These are phyloP conservation scores for Acridotheres tristis DNA, from an alignment of 2,797 vertebrate species.

Conservation along the genomic window DNA sequence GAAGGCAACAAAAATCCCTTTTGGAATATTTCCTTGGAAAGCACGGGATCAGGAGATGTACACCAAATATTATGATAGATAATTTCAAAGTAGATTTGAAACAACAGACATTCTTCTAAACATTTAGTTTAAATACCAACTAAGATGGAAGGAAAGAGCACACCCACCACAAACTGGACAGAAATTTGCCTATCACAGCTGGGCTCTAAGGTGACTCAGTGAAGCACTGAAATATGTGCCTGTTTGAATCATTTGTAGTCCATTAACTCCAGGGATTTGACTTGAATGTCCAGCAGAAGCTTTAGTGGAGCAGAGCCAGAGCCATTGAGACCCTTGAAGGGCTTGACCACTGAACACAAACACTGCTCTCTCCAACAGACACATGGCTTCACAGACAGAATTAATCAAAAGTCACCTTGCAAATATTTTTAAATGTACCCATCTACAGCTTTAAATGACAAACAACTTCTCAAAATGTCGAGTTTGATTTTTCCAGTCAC, in stretches of 20 bases:
- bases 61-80: neutral
- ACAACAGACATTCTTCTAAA: neutral
- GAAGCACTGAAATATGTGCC: neutral
- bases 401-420: neutral
- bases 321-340: neutral
- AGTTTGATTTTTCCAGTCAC: neutral
- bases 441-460: neutral
- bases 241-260: neutral
- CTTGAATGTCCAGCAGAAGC: neutral
- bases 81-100: neutral
- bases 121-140: neutral
- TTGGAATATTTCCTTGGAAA: neutral
- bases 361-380: neutral
- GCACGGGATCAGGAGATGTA: neutral
- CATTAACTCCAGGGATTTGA: neutral
- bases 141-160: neutral
- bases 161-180: accelerated
- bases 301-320: neutral
- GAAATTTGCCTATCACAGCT: neutral
- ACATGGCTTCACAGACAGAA: neutral
- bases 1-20: neutral
- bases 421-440: neutral
- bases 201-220: neutral
- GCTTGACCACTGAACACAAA: neutral
- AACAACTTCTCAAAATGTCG: neutral